Conservation (phyloP, 2,113 vertebrate genomes). For the Scalopus aquaticus region DNA sequence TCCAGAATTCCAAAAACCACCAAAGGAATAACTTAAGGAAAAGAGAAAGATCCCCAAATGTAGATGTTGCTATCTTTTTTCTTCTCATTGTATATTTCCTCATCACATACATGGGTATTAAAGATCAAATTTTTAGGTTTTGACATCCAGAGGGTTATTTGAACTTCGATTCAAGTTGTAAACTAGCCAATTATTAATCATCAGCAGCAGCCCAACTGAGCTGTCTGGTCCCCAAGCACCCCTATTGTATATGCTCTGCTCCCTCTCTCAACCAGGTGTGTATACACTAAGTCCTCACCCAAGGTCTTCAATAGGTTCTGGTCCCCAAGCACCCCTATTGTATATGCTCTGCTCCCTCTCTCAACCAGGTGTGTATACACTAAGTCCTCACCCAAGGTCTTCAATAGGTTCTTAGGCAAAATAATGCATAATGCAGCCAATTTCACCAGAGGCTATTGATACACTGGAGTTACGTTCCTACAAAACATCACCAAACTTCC, state of each 20-base stretch:
- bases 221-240: background rate
- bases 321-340: background rate
- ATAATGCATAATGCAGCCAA: too few species aligned
- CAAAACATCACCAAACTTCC: too few species aligned
- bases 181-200: background rate
- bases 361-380: background rate
- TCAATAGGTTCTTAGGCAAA: too few species aligned
- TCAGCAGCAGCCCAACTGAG: rapidly evolving
- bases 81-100: background rate
- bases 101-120: too few species aligned
- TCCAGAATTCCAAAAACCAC: too few species aligned
- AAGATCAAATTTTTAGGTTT: background rate
- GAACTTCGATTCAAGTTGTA: background rate
- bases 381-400: too few species aligned
- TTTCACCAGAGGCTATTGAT: too few species aligned
- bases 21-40: background rate
- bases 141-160: background rate
- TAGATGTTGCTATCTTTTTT: background rate
- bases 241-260: background rate
- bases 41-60: background rate
- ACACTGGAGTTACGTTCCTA: too few species aligned
- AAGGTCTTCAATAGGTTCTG: too few species aligned
- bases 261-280: background rate
- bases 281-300: too few species aligned
- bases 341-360: rapidly evolving